phyloP scores from a whole-genome alignment of 2,888 invertebrate genomes.

The Hecatera dysodea region DNA sequence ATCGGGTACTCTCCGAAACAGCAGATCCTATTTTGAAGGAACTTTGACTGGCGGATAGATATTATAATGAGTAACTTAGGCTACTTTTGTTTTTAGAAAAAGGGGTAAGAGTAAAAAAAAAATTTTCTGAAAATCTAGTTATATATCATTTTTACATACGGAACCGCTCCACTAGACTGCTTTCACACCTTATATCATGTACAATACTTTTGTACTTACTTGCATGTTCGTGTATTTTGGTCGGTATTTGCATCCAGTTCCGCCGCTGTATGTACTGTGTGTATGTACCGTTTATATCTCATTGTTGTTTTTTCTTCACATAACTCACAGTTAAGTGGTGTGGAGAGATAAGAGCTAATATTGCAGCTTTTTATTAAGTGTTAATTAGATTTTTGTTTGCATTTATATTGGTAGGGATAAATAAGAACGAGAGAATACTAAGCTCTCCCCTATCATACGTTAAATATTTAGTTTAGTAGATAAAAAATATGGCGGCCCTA shows the following conservation, averaged over 20 bases:
- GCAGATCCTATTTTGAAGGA: too few relatives aligned
- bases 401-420: constrained; percentile 7
- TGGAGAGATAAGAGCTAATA: constrained; percentile 47
- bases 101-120: too few relatives aligned
- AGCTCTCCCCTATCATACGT: background rate
- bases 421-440: background rate
- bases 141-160: background rate
- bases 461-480: background rate
- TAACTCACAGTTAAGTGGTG: constrained; percentile 46
- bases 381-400: constrained; percentile 45
- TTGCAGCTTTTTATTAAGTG: constrained; percentile 46
- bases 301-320: constrained; percentile 55
- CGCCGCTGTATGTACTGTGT: constrained; percentile 1
- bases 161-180: constrained; percentile 1
- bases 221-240: constrained; percentile 48
- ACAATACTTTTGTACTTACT: background rate
- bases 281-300: constrained; percentile 15
- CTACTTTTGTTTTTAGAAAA: too few relatives aligned
- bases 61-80: too few relatives aligned
- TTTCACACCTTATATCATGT: background rate
- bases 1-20: too few relatives aligned
- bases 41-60: too few relatives aligned
- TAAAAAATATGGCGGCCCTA: background rate
- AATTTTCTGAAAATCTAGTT: too few relatives aligned
- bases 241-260: constrained; percentile 49